These are phyloP conservation scores for Drosophila demipolita DNA, from an alignment of 2,888 invertebrate species.

Conservation along the genomic window DNA sequence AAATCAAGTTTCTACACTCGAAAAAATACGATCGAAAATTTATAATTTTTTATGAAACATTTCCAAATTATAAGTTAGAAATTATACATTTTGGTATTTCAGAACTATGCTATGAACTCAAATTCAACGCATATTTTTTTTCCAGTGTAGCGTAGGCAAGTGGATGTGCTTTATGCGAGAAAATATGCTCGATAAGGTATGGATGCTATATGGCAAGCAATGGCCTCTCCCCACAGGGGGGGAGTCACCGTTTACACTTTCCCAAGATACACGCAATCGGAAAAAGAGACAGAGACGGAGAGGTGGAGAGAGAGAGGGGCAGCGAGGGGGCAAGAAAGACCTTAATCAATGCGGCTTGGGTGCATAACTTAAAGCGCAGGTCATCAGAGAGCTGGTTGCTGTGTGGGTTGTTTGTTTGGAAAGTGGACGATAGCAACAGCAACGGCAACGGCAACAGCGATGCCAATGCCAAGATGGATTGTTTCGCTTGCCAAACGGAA, in stretches of 20 bases:
- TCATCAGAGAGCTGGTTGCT: conserved; percentile 55
- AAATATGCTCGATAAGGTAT: not conserved
- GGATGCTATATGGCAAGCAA: conserved; percentile 24
- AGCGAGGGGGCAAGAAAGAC: conserved; percentile 50
- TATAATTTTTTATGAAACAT: not conserved
- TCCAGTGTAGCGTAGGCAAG: conserved; percentile 6
- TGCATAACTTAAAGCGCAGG: conserved; percentile 77
- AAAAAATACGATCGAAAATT: not conserved
- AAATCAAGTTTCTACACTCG: conserved; percentile 50
- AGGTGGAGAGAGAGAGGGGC: conserved; percentile 6
- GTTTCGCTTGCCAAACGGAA: conserved; percentile 64
- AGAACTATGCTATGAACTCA: not conserved
- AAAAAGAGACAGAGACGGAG: conserved; percentile 25
- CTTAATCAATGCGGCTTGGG: conserved; percentile 71
- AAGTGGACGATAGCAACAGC: conserved; percentile 62
- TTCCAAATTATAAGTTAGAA: not conserved
- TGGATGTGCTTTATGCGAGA: conserved; percentile 32
- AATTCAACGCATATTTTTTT: not conserved
- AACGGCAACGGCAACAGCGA: conserved; percentile 53
- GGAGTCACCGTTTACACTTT: conserved; percentile 76
- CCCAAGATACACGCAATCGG: conserved; percentile 64
- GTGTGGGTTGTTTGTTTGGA: conserved; percentile 75
- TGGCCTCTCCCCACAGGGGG: conserved; percentile 51
- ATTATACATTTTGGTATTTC: not conserved
- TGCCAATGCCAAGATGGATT: conserved; percentile 68